These are phyloP conservation scores for Palythoa grandis DNA, from an alignment of 92 coral and sea anemone species.

Conservation along the genomic window DNA sequence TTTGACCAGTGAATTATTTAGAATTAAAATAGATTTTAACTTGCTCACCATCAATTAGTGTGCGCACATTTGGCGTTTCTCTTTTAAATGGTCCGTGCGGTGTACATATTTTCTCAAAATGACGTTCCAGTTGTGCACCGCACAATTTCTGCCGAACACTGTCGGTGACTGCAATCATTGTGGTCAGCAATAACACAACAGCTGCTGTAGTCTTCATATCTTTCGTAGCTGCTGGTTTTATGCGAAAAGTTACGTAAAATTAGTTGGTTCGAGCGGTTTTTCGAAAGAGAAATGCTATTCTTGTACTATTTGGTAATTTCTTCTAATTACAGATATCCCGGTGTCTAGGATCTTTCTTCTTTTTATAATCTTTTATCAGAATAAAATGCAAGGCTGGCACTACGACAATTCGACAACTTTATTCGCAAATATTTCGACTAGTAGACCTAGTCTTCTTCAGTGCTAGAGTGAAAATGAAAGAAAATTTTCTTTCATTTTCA, in stretches of 20 bases:
- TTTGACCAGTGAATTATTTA: background rate
- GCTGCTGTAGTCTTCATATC: slow-evolving; percentile 38
- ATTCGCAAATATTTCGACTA: too few species aligned
- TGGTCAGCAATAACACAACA: slow-evolving; percentile 40
- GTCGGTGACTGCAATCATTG: slow-evolving; percentile 12
- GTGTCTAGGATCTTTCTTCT: too few species aligned
- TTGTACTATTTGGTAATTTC: too few species aligned
- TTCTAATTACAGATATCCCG: too few species aligned
- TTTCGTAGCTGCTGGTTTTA: background rate
- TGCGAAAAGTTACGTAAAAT: background rate
- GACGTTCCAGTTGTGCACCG: slow-evolving; percentile 20
- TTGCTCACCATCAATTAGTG: slow-evolving; percentile 28
- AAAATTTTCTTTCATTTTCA: too few species aligned
- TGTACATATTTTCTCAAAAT: slow-evolving; percentile 39
- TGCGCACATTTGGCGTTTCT: slow-evolving; percentile 2
- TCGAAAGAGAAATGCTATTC: too few species aligned
- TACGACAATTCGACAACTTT: too few species aligned
- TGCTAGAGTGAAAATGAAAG: too few species aligned
- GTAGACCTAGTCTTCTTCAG: too few species aligned
- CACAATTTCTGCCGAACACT: slow-evolving; percentile 32
- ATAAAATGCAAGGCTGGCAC: too few species aligned
- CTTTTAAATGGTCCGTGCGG: slow-evolving; percentile 31
- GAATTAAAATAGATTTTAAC: background rate
- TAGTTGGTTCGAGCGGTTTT: too few species aligned
- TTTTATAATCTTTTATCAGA: too few species aligned